Percentiles rank a stretch among this genome's conserved stretches.
Evolutionary conservation across 2,888 invertebrate genomes (phyloP).

Genomic region (Drosophila macrothrix): DNA sequence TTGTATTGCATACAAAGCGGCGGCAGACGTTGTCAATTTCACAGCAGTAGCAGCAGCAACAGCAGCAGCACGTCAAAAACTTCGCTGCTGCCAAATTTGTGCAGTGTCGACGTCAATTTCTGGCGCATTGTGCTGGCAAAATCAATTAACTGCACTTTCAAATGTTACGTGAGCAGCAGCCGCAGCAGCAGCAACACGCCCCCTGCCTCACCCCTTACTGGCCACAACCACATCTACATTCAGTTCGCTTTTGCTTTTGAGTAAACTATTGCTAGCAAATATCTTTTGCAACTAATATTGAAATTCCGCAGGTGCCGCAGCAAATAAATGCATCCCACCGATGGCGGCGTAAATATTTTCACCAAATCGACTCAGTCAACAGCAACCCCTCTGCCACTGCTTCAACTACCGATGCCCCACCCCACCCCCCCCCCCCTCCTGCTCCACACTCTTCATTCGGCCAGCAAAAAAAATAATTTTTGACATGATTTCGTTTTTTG

Average conservation of each 20-base stretch:
- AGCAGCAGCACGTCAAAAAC: conserved; percentile 36
- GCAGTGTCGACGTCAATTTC: conserved; percentile 40
- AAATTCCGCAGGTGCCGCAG: conserved; percentile 66
- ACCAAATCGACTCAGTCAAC: conserved; percentile 73
- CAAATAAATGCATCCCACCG: conserved; percentile 62
- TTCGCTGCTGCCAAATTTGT: conserved; percentile 16
- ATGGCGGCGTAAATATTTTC: conserved; percentile 66
- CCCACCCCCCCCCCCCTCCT: too few species aligned
- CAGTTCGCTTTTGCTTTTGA: background rate
- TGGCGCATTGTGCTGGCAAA: conserved; percentile 73
- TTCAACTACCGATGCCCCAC: too few species aligned
- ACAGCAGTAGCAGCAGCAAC: conserved; percentile 7
- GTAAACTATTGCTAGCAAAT: conserved; percentile 56
- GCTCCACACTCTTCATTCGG: background rate
- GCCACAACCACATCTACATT: background rate
- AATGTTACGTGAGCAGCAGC: conserved; percentile 68
- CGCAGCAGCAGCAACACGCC: background rate
- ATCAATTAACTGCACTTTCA: conserved; percentile 79
- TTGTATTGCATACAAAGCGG: conserved; percentile 58
- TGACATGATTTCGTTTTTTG: conserved; percentile 67
- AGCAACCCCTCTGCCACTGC: conserved; percentile 4
- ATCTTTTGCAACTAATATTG: conserved; percentile 73
- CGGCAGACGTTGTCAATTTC: conserved; percentile 51
- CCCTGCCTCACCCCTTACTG: background rate
- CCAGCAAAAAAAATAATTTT: conserved; percentile 56